Base-by-base conservation (phyloP, 37 sponge, comb jelly and placozoan genomes). In the Mnemiopsis leidyi region DNA sequence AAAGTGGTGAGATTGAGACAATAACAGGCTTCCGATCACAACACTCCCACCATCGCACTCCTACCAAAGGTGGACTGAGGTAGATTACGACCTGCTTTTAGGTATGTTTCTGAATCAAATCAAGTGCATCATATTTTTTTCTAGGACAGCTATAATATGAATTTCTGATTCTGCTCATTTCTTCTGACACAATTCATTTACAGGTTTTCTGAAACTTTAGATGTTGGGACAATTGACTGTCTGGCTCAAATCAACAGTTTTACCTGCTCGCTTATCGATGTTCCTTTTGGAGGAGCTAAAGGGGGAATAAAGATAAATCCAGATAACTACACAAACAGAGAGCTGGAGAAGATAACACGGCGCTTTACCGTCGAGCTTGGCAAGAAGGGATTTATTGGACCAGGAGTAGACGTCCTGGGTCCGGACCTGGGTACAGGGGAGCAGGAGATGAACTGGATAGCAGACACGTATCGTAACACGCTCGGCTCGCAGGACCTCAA, bases 391-490 rank as follows among this genome's bases (percentile, higher is more conserved):
- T 85, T 85, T 39, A 85, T 85, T 40, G 90, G 90, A 25, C 90
- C 90, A 3, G 95, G 98, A 5, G 83, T 96, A 29, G 99, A 98
- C 92, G 97, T 98, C 3, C 96, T 97, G 69, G 99, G 97, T 18
- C 99, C 99, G 3, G 99, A 98, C 94, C 97, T 98, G 96, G 99
- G 99, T 0, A 97, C 99, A 16, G 99, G 99, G 30, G 96, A 95
- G 21, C 83, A 97, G 35, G 99, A 98, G 94, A 98, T 98, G 99
- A 95, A 95, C 90, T 98, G 99, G 99, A 98, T 98, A 25, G 97
- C 97, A 23, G 99, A 98, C 93, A 97, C 97, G 23, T 98, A 97
- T 82, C 32, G 95, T 33, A 96, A 96, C 95, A 97, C 99, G 26
- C 93, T 95, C 69, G 99, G 90, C 24, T 40, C 67, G 3, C 83